phyloP scores from a whole-genome alignment of 2,113 vertebrate species.

The Syrrhaptes paradoxus region DNA sequence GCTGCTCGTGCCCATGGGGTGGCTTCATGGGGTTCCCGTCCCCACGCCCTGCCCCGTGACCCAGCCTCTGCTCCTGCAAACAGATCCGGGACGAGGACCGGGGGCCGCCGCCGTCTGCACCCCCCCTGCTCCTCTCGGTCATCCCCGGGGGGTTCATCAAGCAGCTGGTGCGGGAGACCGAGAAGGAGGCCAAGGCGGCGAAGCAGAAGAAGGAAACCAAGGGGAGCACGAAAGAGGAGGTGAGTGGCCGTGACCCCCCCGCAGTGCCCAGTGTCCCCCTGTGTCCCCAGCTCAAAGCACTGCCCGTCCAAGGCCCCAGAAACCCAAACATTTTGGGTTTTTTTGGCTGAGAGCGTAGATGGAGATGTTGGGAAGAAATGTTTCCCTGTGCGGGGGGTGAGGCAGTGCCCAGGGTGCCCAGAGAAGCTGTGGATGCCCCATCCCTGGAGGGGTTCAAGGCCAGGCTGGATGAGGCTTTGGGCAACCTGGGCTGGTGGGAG shows the following conservation, averaged over 20 bases:
- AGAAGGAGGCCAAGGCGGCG: conserved; percentile 84
- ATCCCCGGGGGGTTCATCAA: conserved; percentile 93
- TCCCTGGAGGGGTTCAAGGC: too few species aligned
- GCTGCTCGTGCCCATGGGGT: rapidly evolving
- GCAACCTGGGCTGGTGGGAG: too few species aligned
- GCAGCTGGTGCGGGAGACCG: conserved; percentile 91
- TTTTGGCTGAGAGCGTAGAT: too few species aligned
- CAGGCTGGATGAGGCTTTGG: too few species aligned
- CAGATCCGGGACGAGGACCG: conserved; percentile 96
- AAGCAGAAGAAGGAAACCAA: conserved; percentile 77
- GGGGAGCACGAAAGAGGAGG: conserved; percentile 47
- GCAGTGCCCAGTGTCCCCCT: too few species aligned
- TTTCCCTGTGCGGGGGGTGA: too few species aligned
- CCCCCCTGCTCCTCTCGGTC: conserved; percentile 82
- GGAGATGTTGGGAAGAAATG: too few species aligned
- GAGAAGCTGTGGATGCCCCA: too few species aligned
- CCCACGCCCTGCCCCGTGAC: not conserved
- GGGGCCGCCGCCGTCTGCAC: conserved; percentile 62
- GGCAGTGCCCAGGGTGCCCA: too few species aligned
- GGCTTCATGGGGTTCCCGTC: too few species aligned
- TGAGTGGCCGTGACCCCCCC: not conserved
- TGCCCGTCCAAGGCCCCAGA: not conserved
- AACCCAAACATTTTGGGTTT: too few species aligned
- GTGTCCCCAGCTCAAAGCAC: not conserved
- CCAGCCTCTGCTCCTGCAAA: not conserved